A percentile compares a stretch with the other conserved stretches of the same genome.
Evolutionary conservation across 2,888 invertebrate genomes (phyloP).

Genomic region (Dioctria rufipes): DNA sequence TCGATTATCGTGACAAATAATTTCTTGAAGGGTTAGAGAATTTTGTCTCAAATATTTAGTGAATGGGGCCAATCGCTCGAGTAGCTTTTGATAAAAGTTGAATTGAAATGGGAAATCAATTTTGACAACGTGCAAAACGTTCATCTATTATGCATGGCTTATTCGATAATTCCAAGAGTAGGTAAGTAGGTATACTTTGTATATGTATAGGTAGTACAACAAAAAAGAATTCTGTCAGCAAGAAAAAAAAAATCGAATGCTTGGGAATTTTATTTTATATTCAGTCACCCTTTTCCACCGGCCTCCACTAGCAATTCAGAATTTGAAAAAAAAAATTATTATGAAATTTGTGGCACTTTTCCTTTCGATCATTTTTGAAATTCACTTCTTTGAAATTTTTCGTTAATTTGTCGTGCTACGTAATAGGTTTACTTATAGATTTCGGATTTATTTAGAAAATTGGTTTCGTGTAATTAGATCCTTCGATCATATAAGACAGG

Average conservation of each 20-base stretch:
- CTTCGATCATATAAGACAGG: too few relatives aligned
- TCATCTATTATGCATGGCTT: constrained; percentile 43
- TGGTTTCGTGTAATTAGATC: too few relatives aligned
- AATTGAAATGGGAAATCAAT: constrained; percentile 25
- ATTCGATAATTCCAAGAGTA: background rate
- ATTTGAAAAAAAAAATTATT: too few relatives aligned
- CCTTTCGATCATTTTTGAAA: too few relatives aligned
- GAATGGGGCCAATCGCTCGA: background rate
- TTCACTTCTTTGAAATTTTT: too few relatives aligned
- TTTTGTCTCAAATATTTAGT: constrained; percentile 28
- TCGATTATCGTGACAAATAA: constrained; percentile 37
- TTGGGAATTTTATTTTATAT: background rate
- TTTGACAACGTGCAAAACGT: constrained; percentile 32
- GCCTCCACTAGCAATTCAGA: too few relatives aligned
- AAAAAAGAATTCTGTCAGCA: background rate
- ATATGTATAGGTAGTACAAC: too few relatives aligned
- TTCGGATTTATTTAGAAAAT: too few relatives aligned
- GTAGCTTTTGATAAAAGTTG: constrained; percentile 6
- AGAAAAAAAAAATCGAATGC: background rate
- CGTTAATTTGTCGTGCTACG: too few relatives aligned
- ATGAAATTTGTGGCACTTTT: too few relatives aligned
- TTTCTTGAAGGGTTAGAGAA: constrained; percentile 34
- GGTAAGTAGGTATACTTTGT: too few relatives aligned
- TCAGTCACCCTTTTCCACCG: background rate
- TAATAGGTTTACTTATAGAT: too few relatives aligned